Conservation (phyloP, 2,888 invertebrate genomes). For the Nomada lathburiana region DNA sequence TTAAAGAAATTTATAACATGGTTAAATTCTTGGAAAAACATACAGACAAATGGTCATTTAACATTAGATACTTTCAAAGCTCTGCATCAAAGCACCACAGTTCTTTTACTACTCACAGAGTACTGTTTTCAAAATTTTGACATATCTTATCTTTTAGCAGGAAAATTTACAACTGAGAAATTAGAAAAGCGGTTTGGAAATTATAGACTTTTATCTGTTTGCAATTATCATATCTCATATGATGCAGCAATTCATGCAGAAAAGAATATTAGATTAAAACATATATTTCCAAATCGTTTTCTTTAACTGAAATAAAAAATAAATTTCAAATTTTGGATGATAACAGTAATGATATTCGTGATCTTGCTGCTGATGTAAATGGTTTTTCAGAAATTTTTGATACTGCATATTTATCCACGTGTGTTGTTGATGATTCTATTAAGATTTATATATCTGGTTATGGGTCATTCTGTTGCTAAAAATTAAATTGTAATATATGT, state of each 20-base stretch:
- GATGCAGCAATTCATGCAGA: neutral
- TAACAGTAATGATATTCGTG: neutral
- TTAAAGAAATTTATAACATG: conserved; percentile 3
- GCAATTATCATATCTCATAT: neutral
- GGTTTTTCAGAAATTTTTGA: too few relatives aligned
- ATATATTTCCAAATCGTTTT: conserved; percentile 17
- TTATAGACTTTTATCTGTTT: conserved; percentile 8
- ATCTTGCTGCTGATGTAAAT: too few relatives aligned
- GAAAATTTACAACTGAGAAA: conserved; percentile 10
- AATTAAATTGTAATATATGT: too few relatives aligned
- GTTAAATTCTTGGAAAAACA: neutral
- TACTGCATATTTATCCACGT: too few relatives aligned
- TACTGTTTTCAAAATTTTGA: conserved; percentile 19
- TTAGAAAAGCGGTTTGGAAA: conserved; percentile 16
- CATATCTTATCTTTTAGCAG: neutral
- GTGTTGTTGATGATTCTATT: too few relatives aligned
- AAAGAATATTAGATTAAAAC: conserved; percentile 5
- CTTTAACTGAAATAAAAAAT: conserved; percentile 4
- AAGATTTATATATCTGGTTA: too few relatives aligned
- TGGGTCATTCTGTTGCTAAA: too few relatives aligned
- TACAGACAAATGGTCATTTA: conserved; percentile 2
- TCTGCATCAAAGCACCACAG: conserved; percentile 17
- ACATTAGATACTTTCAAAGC: conserved; percentile 12
- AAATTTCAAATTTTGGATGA: conserved; percentile 2
- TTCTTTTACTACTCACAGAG: conserved; percentile 13